Percentiles rank a stretch among this genome's conserved stretches.
Conservation (phyloP, 2,797 vertebrate genomes). For the Psittacula derbiana region DNA sequence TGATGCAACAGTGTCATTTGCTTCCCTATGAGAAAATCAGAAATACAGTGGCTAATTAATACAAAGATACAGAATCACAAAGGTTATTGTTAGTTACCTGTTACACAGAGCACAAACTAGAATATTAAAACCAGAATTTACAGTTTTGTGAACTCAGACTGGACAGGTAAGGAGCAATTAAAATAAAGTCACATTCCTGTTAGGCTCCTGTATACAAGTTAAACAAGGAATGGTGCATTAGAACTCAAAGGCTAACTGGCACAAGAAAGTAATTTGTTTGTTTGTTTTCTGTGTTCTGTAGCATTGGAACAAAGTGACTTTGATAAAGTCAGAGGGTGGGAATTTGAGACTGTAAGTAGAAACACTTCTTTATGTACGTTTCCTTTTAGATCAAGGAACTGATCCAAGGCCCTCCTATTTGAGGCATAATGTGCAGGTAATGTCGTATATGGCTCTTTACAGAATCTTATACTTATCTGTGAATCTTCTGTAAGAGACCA, state of each 20-base stretch:
- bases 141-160: not conserved
- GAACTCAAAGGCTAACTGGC: not conserved
- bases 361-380: not conserved
- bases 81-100: not conserved
- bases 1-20: not conserved
- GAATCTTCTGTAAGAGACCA: not conserved
- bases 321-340: not conserved
- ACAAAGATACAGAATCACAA: not conserved
- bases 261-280: not conserved
- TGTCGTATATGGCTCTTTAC: not conserved
- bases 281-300: not conserved
- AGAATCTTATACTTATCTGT: not conserved
- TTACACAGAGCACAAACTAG: not conserved
- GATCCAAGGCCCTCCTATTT: not conserved
- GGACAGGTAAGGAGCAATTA: not conserved
- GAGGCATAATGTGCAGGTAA: not conserved
- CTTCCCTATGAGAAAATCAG: not conserved
- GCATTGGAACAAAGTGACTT: not conserved
- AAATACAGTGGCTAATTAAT: not conserved
- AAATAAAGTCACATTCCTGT: not conserved
- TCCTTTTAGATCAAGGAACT: not conserved
- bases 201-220: not conserved
- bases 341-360: not conserved
- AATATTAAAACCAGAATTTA: not conserved
- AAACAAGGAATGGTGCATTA: not conserved